Conservation (phyloP, 2,888 invertebrate species). For the Acleris literana region DNA sequence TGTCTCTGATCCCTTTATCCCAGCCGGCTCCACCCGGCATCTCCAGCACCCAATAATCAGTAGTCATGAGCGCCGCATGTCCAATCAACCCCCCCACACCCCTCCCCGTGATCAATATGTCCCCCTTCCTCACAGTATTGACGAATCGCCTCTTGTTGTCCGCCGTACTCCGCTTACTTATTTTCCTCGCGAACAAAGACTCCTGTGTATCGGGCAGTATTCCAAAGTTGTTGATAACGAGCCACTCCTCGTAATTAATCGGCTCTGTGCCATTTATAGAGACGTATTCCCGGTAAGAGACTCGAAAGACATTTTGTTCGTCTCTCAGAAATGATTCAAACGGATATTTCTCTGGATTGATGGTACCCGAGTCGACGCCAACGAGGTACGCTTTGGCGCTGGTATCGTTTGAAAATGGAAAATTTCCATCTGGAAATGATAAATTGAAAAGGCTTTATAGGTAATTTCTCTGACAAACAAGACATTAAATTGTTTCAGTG, state of each 20-base stretch:
- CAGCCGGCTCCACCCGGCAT: slow-evolving; percentile 59
- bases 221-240: slow-evolving; percentile 65
- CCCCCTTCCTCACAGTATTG: slow-evolving; percentile 57
- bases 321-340: slow-evolving; percentile 57
- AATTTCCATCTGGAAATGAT: slow-evolving; percentile 51
- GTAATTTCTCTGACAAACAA: neutral
- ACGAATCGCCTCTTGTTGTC: slow-evolving; percentile 59
- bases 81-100: slow-evolving; percentile 56
- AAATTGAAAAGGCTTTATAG: slow-evolving; percentile 38
- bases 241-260: slow-evolving; percentile 64
- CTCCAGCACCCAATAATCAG: slow-evolving; percentile 59
- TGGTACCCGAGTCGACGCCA: slow-evolving; percentile 62
- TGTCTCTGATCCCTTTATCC: slow-evolving; percentile 51
- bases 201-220: slow-evolving; percentile 60
- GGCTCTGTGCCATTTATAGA: slow-evolving; percentile 50
- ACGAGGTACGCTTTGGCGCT: slow-evolving; percentile 50
- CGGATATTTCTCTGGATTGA: slow-evolving; percentile 64
- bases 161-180: slow-evolving; percentile 54
- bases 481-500: too few species aligned
- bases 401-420: slow-evolving; percentile 47
- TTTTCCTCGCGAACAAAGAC: slow-evolving; percentile 59
- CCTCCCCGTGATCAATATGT: slow-evolving; percentile 56
- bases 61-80: slow-evolving; percentile 62
- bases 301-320: slow-evolving; percentile 60
- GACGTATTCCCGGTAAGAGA: slow-evolving; percentile 53